Evolutionary conservation across 2,113 vertebrate species (phyloP).

Genomic region (Tyrannus savana): DNA sequence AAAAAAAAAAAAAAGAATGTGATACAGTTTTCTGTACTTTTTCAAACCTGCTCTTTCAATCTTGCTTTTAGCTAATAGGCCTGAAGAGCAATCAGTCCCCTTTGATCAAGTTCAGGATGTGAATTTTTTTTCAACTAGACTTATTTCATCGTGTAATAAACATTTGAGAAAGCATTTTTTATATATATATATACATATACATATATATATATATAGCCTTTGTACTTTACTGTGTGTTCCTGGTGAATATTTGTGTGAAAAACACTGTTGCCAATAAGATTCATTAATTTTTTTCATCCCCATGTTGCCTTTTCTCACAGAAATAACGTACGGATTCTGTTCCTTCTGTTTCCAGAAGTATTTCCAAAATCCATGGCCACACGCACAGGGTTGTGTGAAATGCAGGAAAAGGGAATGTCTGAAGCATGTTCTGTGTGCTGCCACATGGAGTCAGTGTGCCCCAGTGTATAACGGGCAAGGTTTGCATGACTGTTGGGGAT

Average conservation of each 20-base stretch:
- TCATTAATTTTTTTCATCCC: background rate
- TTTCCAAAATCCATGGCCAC: background rate
- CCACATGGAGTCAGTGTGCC: conserved; percentile 51
- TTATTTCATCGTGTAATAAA: conserved; percentile 63
- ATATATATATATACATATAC: background rate
- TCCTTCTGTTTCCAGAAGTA: background rate
- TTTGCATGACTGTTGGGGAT: background rate
- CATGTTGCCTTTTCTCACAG: background rate
- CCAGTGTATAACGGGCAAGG: background rate
- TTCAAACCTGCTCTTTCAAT: conserved; percentile 38
- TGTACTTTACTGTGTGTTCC: conserved; percentile 35
- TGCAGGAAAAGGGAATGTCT: background rate
- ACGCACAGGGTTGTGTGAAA: background rate
- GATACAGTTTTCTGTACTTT: background rate
- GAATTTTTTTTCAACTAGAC: conserved; percentile 35
- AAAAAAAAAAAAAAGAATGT: background rate
- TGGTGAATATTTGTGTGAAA: conserved; percentile 12
- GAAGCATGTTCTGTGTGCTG: background rate
- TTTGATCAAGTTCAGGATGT: conserved; percentile 10
- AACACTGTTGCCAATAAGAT: background rate
- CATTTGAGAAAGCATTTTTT: conserved; percentile 54
- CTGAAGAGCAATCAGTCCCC: conserved; percentile 40
- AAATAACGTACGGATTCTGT: background rate
- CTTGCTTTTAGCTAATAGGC: conserved; percentile 42
- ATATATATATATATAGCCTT: conserved; percentile 21